Evolutionary conservation across 2,113 vertebrate species (phyloP).

Genomic region (Martes martes): DNA sequence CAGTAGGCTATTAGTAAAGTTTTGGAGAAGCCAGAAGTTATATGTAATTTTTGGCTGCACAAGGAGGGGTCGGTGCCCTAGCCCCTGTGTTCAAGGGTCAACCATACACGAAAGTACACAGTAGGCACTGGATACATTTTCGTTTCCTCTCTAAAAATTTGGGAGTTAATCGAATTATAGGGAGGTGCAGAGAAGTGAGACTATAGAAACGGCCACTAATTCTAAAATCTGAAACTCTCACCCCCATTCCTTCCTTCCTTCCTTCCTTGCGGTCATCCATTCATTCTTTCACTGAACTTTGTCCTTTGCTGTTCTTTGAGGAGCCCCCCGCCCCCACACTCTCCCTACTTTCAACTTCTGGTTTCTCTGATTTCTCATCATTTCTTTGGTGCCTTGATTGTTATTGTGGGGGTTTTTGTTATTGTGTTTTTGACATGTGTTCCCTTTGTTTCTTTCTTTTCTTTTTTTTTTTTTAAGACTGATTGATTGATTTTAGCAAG

Average conservation of each 20-base stretch:
- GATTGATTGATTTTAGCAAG: neutral
- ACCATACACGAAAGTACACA: neutral
- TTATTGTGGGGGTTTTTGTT: neutral
- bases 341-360: neutral
- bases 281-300: neutral
- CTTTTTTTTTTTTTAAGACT: neutral
- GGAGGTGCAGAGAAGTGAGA: neutral
- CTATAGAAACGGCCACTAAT: neutral
- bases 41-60: neutral
- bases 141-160: neutral
- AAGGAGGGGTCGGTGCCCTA: neutral
- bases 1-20: neutral
- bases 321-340: no score
- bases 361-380: neutral
- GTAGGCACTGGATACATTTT: neutral
- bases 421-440: neutral
- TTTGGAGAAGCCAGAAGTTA: neutral
- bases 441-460: neutral
- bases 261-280: neutral
- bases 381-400: neutral
- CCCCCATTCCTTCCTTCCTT: neutral
- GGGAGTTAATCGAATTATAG: neutral
- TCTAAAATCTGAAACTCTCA: neutral
- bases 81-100: neutral
- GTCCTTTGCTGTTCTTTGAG: neutral